Evolutionary conservation across 2,888 invertebrate genomes (phyloP).

Genomic region (Nowickia ferox): DNA sequence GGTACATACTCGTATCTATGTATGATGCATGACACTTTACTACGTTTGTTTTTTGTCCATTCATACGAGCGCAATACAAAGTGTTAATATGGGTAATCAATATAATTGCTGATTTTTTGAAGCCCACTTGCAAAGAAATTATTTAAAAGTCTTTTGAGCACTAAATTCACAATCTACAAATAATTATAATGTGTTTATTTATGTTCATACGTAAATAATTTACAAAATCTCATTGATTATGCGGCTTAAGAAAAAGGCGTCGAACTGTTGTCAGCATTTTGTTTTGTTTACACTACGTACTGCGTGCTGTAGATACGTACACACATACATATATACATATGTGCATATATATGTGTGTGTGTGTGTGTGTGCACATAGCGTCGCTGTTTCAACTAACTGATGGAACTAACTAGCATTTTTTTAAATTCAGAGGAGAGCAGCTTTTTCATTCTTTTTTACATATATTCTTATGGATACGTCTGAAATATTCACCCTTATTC

Average conservation of each 20-base stretch:
- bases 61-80: slow-evolving; percentile 25
- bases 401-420: too few relatives aligned
- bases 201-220: slow-evolving; percentile 14
- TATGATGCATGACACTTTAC: neutral
- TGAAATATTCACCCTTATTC: too few relatives aligned
- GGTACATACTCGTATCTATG: too few relatives aligned
- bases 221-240: slow-evolving; percentile 28
- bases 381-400: too few relatives aligned
- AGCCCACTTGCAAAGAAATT: slow-evolving; percentile 59
- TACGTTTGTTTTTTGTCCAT: slow-evolving; percentile 11
- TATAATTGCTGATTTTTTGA: slow-evolving; percentile 67
- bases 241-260: slow-evolving; percentile 36
- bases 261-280: slow-evolving; percentile 25
- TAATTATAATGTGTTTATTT: slow-evolving; percentile 26
- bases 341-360: too few relatives aligned
- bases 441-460: too few relatives aligned
- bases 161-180: slow-evolving; percentile 47
- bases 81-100: slow-evolving; percentile 40
- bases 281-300: slow-evolving; percentile 2
- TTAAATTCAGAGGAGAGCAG: too few relatives aligned
- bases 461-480: too few relatives aligned
- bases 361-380: too few relatives aligned
- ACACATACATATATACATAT: neutral
- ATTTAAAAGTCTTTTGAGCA: slow-evolving; percentile 52
- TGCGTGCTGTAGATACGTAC: neutral